Base-by-base conservation (phyloP, 1,140 invertebrate genomes). In the Halictus rubicundus region DNA sequence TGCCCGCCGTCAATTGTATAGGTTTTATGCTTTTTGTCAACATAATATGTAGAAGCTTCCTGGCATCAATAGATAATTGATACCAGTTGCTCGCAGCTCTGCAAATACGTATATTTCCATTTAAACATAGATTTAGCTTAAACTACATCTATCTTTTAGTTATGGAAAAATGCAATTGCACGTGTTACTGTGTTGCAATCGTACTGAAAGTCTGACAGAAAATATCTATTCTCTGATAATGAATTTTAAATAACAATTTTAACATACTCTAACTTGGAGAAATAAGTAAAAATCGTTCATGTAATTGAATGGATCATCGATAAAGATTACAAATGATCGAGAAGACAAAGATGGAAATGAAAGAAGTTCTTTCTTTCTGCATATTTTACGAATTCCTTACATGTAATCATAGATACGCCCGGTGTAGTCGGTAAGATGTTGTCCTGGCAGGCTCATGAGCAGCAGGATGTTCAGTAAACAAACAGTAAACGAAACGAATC, bases 71-170 rank as follows among this genome's bases (percentile, higher is more conserved):
- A 14, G 86, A 89, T 16, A 78, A 80, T 1, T 78, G 69, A 49
- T 89, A 89, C 88, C 88, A 90, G n/a, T 54, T 63, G n/a, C 75
- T 81, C 21, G 23, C 74, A 4, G 65, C 78, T 27, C 87, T 89
- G 61, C 52, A 87, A 88, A 39, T 14, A 37, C 2, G 5, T 25
- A 49, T 7, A 9, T n/a, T n/a, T n/a, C n/a, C n/a, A n/a, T n/a
- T n/a, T n/a, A n/a, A n/a, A n/a, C n/a, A n/a, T n/a, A n/a, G n/a
- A n/a, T n/a, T n/a, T n/a, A n/a, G n/a, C n/a, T n/a, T n/a, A n/a
- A n/a, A n/a, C n/a, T n/a, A n/a, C n/a, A n/a, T n/a, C n/a, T n/a
- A n/a, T n/a, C n/a, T n/a, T n/a, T n/a, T n/a, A n/a, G n/a, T n/a
- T n/a, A n/a, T n/a, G n/a, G n/a, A n/a, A n/a, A n/a, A n/a, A n/a